Evolutionary conservation across 2,797 vertebrate genomes (phyloP), one percentile per base, ranked within the genome.

Genomic region (Acomys russatus): DNA sequence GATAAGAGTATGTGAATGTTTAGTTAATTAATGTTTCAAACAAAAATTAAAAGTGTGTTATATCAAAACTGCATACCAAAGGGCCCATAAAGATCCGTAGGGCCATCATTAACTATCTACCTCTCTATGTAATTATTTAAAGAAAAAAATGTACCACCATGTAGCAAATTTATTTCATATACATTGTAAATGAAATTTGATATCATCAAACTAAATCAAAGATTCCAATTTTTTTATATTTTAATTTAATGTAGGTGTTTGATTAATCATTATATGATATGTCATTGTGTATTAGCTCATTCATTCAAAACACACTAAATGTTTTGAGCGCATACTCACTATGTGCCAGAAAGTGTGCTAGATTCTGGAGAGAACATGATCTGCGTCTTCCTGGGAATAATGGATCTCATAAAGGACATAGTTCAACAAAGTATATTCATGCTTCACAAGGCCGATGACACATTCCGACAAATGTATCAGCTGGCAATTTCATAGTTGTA

Each of bases 121-220:
- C 25, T 49, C 33, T 35, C 30, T 73, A 74, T 61, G 25, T 44
- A 80, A 92, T 3, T 78, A 83, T 35, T 49, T 78, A 33, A 49
- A 71, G 44, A 85, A 76, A 92, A 92, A 28, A 4, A 90, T 28
- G 18, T 23, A 18, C 4, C 14, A 49, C 0, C 51, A 3, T 76
- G 33, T 88, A 63, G 11, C 38, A 77, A 94, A 4, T 84, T 92
- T 11, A 59, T 79, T 73, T 96, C 49, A 44, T 86, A 22, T 64
- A 59, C 0, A 88, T 33, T 23, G 73, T 56, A 79, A 64, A 22
- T 91, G 18, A 76, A 71, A 1, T 8, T 79, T 82, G 64, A 5
- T 38, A 51, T 84, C 0, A 91, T 86, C 25, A 79, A 51, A 51
- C 18, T 73, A 88, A 92, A 38, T 88, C 9, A 74, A 59, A 74